phyloP scores from a whole-genome alignment of 2,797 vertebrate genomes.

The Pogonophryne albipinna region DNA sequence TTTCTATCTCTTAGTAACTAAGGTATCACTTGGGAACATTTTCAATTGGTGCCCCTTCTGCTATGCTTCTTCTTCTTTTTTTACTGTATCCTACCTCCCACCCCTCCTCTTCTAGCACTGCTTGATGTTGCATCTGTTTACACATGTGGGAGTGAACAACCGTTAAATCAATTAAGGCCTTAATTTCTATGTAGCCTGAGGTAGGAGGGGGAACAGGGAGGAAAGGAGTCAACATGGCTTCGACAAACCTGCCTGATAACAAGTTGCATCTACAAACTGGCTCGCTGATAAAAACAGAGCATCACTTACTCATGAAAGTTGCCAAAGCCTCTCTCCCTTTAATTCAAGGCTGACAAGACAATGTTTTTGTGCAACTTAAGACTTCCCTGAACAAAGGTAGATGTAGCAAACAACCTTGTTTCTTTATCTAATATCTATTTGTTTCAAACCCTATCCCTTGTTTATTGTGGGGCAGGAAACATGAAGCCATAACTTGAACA shows the following conservation, averaged over 20 bases:
- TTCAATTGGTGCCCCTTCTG: conserved; percentile 68
- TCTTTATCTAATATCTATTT: conserved; percentile 57
- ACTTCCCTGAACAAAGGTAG: conserved; percentile 34
- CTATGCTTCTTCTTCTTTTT: conserved; percentile 45
- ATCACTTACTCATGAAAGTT: conserved; percentile 45
- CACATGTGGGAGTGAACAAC: conserved; percentile 64
- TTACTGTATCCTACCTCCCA: conserved; percentile 19
- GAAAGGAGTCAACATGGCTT: conserved; percentile 53
- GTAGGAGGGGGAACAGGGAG: conserved; percentile 47
- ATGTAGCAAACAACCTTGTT: conserved; percentile 55
- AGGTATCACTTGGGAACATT: conserved; percentile 61
- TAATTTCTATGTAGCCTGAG: conserved; percentile 56
- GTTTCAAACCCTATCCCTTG: conserved; percentile 35
- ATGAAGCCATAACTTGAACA: conserved; percentile 24
- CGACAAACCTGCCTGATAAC: conserved; percentile 61
- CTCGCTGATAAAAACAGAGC: conserved; percentile 55
- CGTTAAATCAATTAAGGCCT: conserved; percentile 74
- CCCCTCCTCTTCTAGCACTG: conserved; percentile 7
- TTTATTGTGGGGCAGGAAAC: conserved; percentile 25
- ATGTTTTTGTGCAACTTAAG: conserved; percentile 38
- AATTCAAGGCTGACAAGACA: conserved; percentile 48
- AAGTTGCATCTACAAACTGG: conserved; percentile 41
- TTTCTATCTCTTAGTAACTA: conserved; percentile 58
- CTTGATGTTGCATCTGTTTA: conserved; percentile 57
- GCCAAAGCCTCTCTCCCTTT: conserved; percentile 11